Evolutionary conservation across 2,888 invertebrate species (phyloP).

Genomic region (Caradrina kadenii): DNA sequence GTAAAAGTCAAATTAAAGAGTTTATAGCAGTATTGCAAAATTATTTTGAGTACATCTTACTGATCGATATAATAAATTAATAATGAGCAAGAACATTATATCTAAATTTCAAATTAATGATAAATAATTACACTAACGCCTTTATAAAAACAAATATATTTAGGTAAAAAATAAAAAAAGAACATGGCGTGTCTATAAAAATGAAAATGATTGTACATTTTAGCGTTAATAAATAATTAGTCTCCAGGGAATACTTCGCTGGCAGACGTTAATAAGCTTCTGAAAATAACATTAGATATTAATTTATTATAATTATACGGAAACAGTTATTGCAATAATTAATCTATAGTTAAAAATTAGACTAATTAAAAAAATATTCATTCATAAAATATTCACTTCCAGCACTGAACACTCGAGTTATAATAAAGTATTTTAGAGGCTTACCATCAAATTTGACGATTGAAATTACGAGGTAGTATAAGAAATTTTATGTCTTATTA

Average conservation of each 20-base stretch:
- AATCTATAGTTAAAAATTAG: slow-evolving; percentile 17
- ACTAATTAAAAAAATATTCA: slow-evolving; percentile 24
- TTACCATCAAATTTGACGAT: slow-evolving; percentile 56
- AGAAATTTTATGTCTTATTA: slow-evolving; percentile 48
- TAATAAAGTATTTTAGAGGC: slow-evolving; percentile 41
- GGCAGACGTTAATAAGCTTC: background rate
- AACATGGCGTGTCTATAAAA: slow-evolving; percentile 14
- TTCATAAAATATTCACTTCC: slow-evolving; percentile 39
- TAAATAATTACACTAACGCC: too few relatives aligned
- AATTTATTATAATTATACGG: background rate
- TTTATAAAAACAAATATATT: too few relatives aligned
- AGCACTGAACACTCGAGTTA: slow-evolving; percentile 33
- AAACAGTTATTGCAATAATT: slow-evolving; percentile 6
- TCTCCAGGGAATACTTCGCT: background rate
- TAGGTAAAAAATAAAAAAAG: background rate
- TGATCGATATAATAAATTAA: too few relatives aligned
- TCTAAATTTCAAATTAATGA: too few relatives aligned
- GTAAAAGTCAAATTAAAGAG: too few relatives aligned
- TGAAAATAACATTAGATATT: slow-evolving; percentile 8
- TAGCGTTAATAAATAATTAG: slow-evolving; percentile 19
- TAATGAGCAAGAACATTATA: too few relatives aligned
- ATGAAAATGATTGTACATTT: slow-evolving; percentile 4
- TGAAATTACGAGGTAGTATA: slow-evolving; percentile 30
- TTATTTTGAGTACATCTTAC: too few relatives aligned
- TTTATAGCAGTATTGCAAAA: too few relatives aligned